Evolutionary conservation across 2,888 invertebrate genomes (phyloP), one percentile per base, ranked within the genome.

Genomic region (Anaspis maculata): DNA sequence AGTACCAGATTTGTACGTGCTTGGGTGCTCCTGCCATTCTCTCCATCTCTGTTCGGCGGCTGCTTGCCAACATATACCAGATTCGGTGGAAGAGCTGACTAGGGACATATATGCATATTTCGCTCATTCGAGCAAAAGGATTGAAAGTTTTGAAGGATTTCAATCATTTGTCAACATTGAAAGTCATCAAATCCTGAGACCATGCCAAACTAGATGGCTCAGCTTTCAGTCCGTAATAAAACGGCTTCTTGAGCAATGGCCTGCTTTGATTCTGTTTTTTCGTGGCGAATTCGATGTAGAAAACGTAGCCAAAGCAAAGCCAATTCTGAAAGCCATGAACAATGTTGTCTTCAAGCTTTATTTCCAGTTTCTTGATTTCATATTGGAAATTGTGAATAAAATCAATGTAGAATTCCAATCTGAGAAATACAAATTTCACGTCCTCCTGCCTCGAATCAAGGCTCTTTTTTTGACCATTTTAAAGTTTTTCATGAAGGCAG

Each of bases 21-120:
- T 48, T 13, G 46, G 44, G 27, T 52, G 52, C 39, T 40, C 41
- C 10, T 53, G 49, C 26, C 54, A 51, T 37, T 49, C 49, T 4
- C 28, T 45, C 13, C 37, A 48, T 43, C 33, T 49, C 22, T 49
- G 46, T 25, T 32, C 48, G 16, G 46, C 49, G 10, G 38, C 39
- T 19, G 52, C 52, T 26, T 34, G 41, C 13, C 38, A 42, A 29
- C 42, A 41, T 37, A 26, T 52, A 25, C 49, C 49, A 12, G 7
- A 5, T 5, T 21, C 16, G 19, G 22, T 31, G 10, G 35, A 35
- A 31, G 14, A 35, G 10, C 19, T 32, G 13, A 21, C 13, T 5
- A 31, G 32, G 29, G 31, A 28, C 15, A 32, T 39, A 10, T 32
- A 24, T 32, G 9, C 13, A 4, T 36, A 39, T 32, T 39, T 39